A percentile compares a stretch with the other conserved stretches of the same genome.
Conservation (phyloP, 1,140 invertebrate genomes). For the Protaetia brevitarsis region DNA sequence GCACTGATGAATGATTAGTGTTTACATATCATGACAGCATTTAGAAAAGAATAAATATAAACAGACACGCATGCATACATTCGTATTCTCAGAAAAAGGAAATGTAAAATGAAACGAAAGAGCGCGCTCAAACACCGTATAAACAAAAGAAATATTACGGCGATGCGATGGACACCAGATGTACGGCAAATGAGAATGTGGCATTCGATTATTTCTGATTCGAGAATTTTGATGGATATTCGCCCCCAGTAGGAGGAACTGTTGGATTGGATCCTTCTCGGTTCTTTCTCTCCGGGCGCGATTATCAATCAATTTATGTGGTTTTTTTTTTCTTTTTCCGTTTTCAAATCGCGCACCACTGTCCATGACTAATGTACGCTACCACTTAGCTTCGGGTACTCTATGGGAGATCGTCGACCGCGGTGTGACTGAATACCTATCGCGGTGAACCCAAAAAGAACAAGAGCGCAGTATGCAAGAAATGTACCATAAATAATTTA, state of each 20-base stretch:
- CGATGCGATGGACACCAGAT: background rate
- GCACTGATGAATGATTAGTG: background rate
- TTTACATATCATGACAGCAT: background rate
- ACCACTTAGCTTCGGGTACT: slow-evolving; percentile 7
- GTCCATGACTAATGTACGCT: slow-evolving; percentile 15
- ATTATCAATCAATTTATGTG: slow-evolving; percentile 6
- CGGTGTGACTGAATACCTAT: slow-evolving; percentile 7
- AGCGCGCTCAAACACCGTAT: background rate
- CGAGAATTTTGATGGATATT: slow-evolving; percentile 17
- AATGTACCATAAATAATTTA: slow-evolving; percentile 16
- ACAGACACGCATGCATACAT: background rate
- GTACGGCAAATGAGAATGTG: slow-evolving; percentile 5
- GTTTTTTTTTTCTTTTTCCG: slow-evolving; percentile 1
- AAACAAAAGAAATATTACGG: slow-evolving; percentile 9
- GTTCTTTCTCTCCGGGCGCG: background rate
- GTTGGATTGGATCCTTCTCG: background rate
- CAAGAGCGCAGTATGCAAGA: background rate
- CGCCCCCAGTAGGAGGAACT: slow-evolving; percentile 3
- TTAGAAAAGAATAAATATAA: background rate
- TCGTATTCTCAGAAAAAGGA: background rate
- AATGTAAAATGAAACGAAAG: background rate
- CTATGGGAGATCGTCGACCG: slow-evolving; percentile 2
- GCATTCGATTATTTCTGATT: slow-evolving; percentile 18
- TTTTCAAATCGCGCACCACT: background rate
- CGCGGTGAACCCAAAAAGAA: slow-evolving; percentile 1